These are phyloP conservation scores for Acleris literana DNA, from an alignment of 2,888 invertebrate species.

Conservation along the genomic window DNA sequence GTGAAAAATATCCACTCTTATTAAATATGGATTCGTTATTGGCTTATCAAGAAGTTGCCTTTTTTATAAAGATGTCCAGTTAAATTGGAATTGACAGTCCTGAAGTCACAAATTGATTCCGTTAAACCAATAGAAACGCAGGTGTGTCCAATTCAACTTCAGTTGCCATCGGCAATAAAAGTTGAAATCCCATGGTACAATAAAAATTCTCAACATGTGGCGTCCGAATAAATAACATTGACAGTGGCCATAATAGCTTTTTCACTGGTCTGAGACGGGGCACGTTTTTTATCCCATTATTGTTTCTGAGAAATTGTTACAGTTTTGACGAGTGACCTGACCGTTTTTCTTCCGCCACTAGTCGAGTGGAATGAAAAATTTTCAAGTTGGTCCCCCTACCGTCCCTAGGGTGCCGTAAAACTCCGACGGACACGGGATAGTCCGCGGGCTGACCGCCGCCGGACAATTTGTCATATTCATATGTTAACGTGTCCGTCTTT, in stretches of 20 bases:
- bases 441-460: conserved; percentile 71
- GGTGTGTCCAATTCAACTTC: conserved; percentile 54
- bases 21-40: too few relatives aligned
- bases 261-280: conserved; percentile 65
- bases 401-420: conserved; percentile 82
- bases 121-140: conserved; percentile 33
- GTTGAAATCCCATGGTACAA: conserved; percentile 77
- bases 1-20: neutral
- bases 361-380: conserved; percentile 81
- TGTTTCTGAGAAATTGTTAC: conserved; percentile 83
- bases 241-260: conserved; percentile 77
- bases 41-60: too few relatives aligned
- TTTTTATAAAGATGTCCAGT: too few relatives aligned
- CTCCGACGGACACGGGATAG: conserved; percentile 69
- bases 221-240: conserved; percentile 82
- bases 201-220: conserved; percentile 79
- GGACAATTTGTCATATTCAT: conserved; percentile 85
- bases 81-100: too few relatives aligned
- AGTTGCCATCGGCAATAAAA: conserved; percentile 66
- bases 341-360: conserved; percentile 77
- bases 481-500: conserved; percentile 83
- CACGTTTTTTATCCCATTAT: conserved; percentile 77
- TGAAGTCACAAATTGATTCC: conserved; percentile 16
- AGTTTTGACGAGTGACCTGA: conserved; percentile 82
- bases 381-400: conserved; percentile 77